phyloP scores from a whole-genome alignment of 2,888 invertebrate genomes.

The Crematogaster levior region DNA sequence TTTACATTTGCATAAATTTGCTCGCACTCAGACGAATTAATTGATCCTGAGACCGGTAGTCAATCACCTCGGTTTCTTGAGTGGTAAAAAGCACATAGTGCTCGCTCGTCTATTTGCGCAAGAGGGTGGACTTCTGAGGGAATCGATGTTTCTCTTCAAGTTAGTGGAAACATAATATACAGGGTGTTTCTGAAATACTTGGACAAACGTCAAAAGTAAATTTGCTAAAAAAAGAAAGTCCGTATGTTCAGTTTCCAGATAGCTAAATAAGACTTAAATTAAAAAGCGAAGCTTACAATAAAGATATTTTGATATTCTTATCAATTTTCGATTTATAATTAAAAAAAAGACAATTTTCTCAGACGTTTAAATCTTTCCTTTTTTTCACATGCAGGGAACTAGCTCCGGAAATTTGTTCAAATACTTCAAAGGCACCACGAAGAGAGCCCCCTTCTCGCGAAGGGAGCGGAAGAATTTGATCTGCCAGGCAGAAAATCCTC shows the following conservation, averaged over 20 bases:
- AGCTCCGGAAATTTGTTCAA: not conserved
- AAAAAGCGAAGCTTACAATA: too few relatives aligned
- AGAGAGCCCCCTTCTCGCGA: not conserved
- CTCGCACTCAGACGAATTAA: not conserved
- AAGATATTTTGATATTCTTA: not conserved
- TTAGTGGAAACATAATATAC: not conserved
- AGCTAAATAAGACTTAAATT: not conserved
- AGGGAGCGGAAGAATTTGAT: conserved; percentile 24
- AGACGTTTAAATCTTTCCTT: not conserved
- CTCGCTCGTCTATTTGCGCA: conserved; percentile 9
- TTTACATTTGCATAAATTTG: conserved; percentile 33
- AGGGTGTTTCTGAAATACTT: not conserved
- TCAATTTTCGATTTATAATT: not conserved
- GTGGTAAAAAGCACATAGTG: conserved; percentile 19
- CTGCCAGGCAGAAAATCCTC: not conserved
- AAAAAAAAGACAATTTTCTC: not conserved
- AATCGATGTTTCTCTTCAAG: conserved; percentile 7
- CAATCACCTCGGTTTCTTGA: conserved; percentile 12
- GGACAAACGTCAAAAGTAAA: not conserved
- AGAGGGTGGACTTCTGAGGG: not conserved
- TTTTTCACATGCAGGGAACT: not conserved
- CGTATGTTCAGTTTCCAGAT: not conserved
- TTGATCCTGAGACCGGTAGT: not conserved
- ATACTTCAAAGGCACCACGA: not conserved
- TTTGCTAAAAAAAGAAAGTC: not conserved